Evolutionary conservation across 2,797 vertebrate genomes (phyloP), one percentile per base, ranked within the genome.

Genomic region (Eremophila alpestris): DNA sequence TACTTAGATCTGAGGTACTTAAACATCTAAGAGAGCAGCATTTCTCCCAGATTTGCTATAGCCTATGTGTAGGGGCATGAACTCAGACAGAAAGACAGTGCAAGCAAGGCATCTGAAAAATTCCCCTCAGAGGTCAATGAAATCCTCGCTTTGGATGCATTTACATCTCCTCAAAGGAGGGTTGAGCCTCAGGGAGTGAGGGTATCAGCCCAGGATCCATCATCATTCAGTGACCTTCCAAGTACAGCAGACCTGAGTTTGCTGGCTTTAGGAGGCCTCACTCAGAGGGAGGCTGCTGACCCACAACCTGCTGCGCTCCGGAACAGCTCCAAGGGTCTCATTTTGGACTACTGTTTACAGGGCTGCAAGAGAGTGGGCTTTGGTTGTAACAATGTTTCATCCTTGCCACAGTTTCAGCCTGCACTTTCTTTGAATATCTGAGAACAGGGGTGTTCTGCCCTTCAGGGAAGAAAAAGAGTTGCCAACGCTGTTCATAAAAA

Each of bases 161-260:
- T 52, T 52, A 13, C n/a, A 16, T 52, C 23, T 36, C n/a, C n/a
- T 29, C 40, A 23, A 29, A 16, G 40, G 29, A 84, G 18, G 32
- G 23, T 10, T 38, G 46, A 67, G 38, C 36, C 70, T 51, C 38
- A 5, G 9, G 10, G 30, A n/a, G 10, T 7, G 20, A 63, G 20
- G 30, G 9, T 40, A 9, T 41, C 43, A 41, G 16, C 41, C 34
- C 59, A 30, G 30, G 13, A 21, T 32, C 30, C 51, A 24, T 11
- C 2, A 7, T 26, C 0, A 0, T 21, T 30, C 5, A 2, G n/a
- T 2, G 2, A 24, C 24, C 30, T 34, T 29, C 10, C 10, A n/a
- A 24, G 20, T 7, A 34, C 34, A 22, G 24, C 41, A 48, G 13
- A 29, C 24, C 15, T 24, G 49, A 48, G 34, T 34, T 55, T 34